phyloP scores from a whole-genome alignment of 2,888 invertebrate genomes.

The Phrixothrix hirtus region DNA sequence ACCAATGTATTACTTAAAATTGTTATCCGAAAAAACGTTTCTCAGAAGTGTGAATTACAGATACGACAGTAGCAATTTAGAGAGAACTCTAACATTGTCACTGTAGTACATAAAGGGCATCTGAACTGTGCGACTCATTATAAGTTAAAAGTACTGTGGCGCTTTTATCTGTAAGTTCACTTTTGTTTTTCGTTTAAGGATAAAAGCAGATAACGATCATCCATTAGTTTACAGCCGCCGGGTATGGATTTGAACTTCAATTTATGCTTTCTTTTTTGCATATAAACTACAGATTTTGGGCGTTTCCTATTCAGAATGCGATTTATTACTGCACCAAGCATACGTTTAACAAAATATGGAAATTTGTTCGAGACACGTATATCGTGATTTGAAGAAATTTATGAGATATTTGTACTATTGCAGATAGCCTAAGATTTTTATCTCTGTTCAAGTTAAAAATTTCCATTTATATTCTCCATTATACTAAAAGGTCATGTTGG shows the following conservation, averaged over 20 bases:
- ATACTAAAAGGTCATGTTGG: too few relatives aligned
- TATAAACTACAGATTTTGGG: slow-evolving; percentile 35
- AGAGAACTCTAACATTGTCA: too few relatives aligned
- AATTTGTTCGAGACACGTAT: slow-evolving; percentile 29
- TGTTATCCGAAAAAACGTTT: too few relatives aligned
- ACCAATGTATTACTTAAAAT: too few relatives aligned
- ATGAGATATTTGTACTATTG: slow-evolving; percentile 16
- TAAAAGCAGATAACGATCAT: slow-evolving; percentile 36
- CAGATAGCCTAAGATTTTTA: background rate
- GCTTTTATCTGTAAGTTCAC: slow-evolving; percentile 31
- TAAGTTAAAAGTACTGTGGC: slow-evolving; percentile 24
- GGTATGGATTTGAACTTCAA: slow-evolving; percentile 37
- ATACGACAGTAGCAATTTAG: too few relatives aligned
- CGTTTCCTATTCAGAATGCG: slow-evolving; percentile 27
- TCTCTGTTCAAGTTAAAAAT: background rate
- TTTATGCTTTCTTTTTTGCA: slow-evolving; percentile 35
- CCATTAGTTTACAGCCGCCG: slow-evolving; percentile 38
- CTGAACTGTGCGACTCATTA: slow-evolving; percentile 7
- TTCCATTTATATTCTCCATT: too few relatives aligned
- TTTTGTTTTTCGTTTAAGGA: slow-evolving; percentile 33
- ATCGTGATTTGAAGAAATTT: slow-evolving; percentile 25
- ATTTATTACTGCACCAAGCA: slow-evolving; percentile 32
- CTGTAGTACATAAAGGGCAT: slow-evolving; percentile 2
- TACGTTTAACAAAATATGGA: slow-evolving; percentile 30
- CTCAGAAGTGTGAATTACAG: too few relatives aligned